phyloP scores from a whole-genome alignment of 2,888 invertebrate species.

The Sarcophaga caerulescens region DNA sequence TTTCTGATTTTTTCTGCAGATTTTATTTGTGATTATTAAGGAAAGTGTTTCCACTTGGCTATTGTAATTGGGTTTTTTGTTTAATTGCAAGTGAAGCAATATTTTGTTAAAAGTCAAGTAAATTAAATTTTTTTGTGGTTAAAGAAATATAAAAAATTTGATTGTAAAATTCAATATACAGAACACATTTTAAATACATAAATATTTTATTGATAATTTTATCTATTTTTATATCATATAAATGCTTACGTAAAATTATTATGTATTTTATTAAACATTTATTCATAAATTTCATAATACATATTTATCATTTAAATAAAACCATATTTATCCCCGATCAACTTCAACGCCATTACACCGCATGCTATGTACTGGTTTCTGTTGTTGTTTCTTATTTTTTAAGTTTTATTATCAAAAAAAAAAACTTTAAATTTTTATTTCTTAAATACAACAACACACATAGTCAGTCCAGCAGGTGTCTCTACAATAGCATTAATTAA shows the following conservation, averaged over 20 bases:
- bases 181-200: too few relatives aligned
- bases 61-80: background rate
- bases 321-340: background rate
- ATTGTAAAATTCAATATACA: too few relatives aligned
- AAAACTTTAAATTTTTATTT: too few relatives aligned
- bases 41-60: background rate
- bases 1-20: background rate
- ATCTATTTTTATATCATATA: too few relatives aligned
- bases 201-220: too few relatives aligned
- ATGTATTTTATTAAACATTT: background rate
- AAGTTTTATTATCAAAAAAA: slow-evolving; percentile 7
- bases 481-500: slow-evolving; percentile 58
- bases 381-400: slow-evolving; percentile 21
- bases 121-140: too few relatives aligned
- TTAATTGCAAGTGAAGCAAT: background rate
- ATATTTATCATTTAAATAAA: background rate
- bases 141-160: too few relatives aligned
- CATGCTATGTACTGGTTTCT: slow-evolving; percentile 9
- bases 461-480: slow-evolving; percentile 51
- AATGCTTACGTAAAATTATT: background rate
- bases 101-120: background rate
- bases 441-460: slow-evolving; percentile 26
- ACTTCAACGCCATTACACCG: background rate
- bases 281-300: too few relatives aligned
- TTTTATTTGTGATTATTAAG: background rate